Percentiles rank a stretch among this genome's conserved stretches.
Evolutionary conservation across 2,888 invertebrate genomes (phyloP).

Genomic region (Atethmia centrago): DNA sequence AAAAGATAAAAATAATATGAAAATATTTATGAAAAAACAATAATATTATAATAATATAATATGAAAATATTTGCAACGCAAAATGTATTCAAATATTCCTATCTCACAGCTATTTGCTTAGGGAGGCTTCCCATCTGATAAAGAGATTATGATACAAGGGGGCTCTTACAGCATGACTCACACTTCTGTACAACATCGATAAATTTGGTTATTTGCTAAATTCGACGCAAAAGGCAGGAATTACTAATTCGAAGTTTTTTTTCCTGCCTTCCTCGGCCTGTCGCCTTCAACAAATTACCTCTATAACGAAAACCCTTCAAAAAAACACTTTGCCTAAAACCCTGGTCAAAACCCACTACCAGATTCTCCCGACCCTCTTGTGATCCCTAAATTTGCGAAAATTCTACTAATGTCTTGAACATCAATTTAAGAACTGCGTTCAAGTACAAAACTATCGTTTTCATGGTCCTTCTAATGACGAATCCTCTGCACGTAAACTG

Average conservation of each 20-base stretch:
- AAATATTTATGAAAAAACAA: constrained; percentile 32
- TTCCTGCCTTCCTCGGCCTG: background rate
- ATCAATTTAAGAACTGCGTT: background rate
- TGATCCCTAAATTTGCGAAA: background rate
- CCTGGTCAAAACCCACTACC: background rate
- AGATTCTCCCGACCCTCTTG: background rate
- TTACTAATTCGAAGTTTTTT: background rate
- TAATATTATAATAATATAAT: too few species aligned
- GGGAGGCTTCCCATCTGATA: constrained; percentile 39
- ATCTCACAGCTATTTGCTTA: constrained; percentile 23
- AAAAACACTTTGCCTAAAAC: too few species aligned
- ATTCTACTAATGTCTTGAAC: background rate
- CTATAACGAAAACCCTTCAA: background rate
- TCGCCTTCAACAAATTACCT: background rate
- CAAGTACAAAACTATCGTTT: background rate
- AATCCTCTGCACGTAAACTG: background rate
- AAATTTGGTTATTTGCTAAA: background rate
- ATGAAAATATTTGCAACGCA: constrained; percentile 24
- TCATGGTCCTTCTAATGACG: constrained; percentile 3
- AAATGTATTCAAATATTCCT: constrained; percentile 44
- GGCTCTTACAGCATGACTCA: background rate
- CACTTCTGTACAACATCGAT: background rate
- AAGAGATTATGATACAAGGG: constrained; percentile 34
- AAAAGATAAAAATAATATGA: too few species aligned
- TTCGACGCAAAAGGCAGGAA: background rate